Conservation (phyloP, 1,140 invertebrate species). For the Gonioctena quinquepunctata region DNA sequence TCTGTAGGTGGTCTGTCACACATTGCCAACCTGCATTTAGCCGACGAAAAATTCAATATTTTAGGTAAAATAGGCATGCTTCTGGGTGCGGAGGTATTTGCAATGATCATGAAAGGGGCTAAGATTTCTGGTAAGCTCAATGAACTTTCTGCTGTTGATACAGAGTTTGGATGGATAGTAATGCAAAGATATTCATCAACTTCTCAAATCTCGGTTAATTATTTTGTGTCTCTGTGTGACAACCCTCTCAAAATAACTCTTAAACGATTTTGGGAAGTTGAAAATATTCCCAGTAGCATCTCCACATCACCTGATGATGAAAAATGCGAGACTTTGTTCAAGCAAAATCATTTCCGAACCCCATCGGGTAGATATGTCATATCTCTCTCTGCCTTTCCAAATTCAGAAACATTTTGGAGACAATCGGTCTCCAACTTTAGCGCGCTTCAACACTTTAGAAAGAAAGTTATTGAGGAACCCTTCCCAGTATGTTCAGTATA, state of each 20-base stretch:
- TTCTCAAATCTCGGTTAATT: not conserved
- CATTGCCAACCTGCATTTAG: not conserved
- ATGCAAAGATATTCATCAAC: not conserved
- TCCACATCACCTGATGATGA: not conserved
- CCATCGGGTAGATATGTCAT: not conserved
- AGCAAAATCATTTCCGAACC: not conserved
- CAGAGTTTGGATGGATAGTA: not conserved
- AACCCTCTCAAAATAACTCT: not conserved
- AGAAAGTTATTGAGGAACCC: not conserved
- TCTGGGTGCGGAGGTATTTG: not conserved
- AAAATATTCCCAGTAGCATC: not conserved
- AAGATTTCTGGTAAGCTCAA: not conserved
- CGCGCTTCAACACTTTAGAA: not conserved
- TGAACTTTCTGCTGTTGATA: not conserved
- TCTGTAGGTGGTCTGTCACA: too few species aligned
- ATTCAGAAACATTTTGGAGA: not conserved
- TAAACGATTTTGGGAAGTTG: not conserved
- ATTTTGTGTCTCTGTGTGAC: not conserved
- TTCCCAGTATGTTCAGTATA: not conserved
- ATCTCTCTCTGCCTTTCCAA: not conserved
- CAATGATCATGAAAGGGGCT: not conserved
- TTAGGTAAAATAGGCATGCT: not conserved
- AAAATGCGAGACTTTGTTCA: not conserved
- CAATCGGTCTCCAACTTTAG: not conserved
- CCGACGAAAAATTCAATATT: not conserved